phyloP scores from a whole-genome alignment of 64 coral and sea anemone genomes.

The Montipora cactus region DNA sequence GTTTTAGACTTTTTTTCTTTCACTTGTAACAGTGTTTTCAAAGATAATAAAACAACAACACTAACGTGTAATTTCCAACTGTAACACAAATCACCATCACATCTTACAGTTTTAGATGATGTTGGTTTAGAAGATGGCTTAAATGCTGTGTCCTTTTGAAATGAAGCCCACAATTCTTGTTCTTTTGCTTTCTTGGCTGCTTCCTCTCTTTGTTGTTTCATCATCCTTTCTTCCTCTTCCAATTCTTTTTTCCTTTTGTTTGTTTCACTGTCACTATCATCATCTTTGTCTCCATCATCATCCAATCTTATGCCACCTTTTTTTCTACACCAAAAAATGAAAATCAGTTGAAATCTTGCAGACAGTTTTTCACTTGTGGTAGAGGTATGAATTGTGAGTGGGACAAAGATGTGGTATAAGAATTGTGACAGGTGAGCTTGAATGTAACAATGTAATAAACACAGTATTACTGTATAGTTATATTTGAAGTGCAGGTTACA shows the following conservation, averaged over 20 bases:
- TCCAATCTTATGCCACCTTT: constrained; percentile 75
- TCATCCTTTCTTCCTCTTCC: constrained; percentile 3
- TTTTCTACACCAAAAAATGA: constrained; percentile 34
- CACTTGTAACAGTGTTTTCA: not conserved
- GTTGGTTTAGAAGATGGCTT: constrained; percentile 29
- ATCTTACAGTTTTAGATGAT: constrained; percentile 19
- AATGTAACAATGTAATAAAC: no score
- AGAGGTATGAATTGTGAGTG: no score
- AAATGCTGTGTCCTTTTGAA: constrained; percentile 68
- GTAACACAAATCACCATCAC: not conserved
- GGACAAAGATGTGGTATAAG: not conserved
- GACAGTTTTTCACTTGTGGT: not conserved
- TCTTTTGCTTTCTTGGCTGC: constrained; percentile 61
- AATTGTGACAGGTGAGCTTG: no score
- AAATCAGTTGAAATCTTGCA: not conserved
- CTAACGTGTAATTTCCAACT: not conserved
- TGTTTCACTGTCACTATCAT: constrained; percentile 23
- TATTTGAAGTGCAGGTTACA: no score
- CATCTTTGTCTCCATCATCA: constrained; percentile 35
- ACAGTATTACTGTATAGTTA: no score
- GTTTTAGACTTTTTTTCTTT: not conserved
- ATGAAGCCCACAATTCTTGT: constrained; percentile 81
- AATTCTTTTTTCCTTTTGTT: constrained; percentile 32
- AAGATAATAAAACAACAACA: not conserved
- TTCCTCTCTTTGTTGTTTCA: constrained; percentile 57